A percentile compares a stretch with the other conserved stretches of the same genome.
phyloP scores from a whole-genome alignment of 2,113 vertebrate species.

The Nycticebus coucang region DNA sequence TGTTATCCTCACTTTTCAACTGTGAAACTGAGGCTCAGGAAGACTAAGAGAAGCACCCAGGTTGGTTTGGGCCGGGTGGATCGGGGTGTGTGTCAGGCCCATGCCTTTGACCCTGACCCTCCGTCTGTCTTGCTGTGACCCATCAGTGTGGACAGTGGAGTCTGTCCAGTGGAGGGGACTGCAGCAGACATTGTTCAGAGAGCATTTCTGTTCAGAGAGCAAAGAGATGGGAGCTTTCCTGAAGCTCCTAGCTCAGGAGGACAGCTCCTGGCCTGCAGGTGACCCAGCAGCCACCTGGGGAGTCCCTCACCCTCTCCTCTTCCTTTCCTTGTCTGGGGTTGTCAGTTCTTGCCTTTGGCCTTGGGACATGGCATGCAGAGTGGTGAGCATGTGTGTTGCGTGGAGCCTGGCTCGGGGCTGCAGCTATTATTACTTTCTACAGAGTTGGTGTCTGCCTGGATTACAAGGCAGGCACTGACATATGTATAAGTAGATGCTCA shows the following conservation, averaged over 20 bases:
- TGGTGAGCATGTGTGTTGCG: neutral
- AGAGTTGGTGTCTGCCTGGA: conserved; percentile 20
- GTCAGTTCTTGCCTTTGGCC: neutral
- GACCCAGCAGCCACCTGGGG: neutral
- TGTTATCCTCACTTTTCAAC: neutral
- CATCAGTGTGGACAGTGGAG: neutral
- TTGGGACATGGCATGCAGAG: neutral
- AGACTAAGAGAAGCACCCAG: neutral
- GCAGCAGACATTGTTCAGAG: neutral
- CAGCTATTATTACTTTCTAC: neutral
- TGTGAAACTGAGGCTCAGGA: neutral
- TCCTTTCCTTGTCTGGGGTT: neutral
- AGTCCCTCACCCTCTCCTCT: neutral
- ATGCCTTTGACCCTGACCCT: neutral
- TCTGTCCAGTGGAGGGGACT: neutral
- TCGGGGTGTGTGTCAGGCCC: neutral
- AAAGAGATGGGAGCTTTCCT: neutral
- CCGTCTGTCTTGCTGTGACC: neutral
- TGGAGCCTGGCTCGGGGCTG: neutral
- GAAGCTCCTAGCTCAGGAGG: neutral
- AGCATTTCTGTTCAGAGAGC: neutral
- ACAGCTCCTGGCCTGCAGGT: neutral
- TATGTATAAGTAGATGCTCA: conserved; percentile 65
- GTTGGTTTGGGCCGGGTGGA: neutral
- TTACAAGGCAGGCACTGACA: conserved; percentile 57